Conservation (phyloP, 1,140 invertebrate genomes). For the Stratiolaelaps scimitus region DNA sequence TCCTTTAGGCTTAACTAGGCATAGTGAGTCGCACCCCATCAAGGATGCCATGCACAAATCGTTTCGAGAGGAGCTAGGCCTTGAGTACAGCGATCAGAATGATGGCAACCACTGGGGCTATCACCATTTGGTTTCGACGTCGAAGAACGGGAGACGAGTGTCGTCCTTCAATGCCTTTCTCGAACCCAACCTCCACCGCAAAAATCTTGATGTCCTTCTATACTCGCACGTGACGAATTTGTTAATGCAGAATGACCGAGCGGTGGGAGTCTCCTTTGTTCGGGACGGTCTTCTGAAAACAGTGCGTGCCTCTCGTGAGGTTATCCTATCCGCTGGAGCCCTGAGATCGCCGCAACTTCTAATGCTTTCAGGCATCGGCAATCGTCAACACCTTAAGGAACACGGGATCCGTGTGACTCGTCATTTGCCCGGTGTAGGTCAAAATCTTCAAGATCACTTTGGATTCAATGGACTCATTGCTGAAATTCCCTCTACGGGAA, state of each 20-base stretch:
- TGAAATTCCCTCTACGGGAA: neutral
- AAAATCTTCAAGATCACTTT: constrained; percentile 44
- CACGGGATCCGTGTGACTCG: constrained; percentile 41
- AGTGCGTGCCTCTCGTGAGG: neutral
- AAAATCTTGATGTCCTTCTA: neutral
- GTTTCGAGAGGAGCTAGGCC: neutral
- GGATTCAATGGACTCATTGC: constrained; percentile 10
- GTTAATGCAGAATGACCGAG: neutral
- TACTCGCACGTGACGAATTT: neutral
- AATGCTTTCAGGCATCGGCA: constrained; percentile 74
- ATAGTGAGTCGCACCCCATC: neutral
- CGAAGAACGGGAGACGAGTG: neutral
- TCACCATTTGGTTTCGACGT: neutral
- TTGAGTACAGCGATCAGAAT: constrained; percentile 13
- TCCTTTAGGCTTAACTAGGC: neutral
- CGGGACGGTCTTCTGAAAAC: neutral
- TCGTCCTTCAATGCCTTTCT: constrained; percentile 16
- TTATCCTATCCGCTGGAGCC: constrained; percentile 57
- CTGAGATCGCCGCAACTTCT: constrained; percentile 66
- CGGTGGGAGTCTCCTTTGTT: neutral
- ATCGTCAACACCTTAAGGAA: constrained; percentile 54
- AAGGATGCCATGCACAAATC: neutral
- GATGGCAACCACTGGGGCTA: constrained; percentile 12
- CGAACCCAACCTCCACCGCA: neutral
- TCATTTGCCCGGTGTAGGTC: constrained; percentile 44